Conservation (phyloP, 1,140 invertebrate species). For the Telenomus remus region DNA sequence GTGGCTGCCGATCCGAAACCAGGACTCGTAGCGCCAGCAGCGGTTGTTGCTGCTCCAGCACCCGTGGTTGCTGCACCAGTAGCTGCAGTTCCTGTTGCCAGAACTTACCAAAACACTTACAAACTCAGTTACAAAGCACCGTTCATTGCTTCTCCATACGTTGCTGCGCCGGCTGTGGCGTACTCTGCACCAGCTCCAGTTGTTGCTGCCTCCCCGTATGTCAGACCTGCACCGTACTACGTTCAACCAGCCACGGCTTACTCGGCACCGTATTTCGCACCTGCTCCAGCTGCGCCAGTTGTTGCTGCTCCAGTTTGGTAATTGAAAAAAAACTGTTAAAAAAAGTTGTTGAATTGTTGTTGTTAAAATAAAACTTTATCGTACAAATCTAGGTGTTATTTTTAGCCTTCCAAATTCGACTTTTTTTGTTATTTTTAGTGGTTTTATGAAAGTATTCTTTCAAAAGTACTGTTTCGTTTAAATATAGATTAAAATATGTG, state of each 20-base stretch:
- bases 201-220: constrained; percentile 1
- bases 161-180: not conserved
- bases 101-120: not conserved
- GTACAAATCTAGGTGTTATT: no score
- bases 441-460: no score
- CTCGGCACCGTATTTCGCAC: no score
- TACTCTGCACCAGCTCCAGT: constrained; percentile 3
- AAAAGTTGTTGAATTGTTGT: not conserved
- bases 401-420: no score
- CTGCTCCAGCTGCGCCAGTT: not conserved
- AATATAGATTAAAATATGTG: no score
- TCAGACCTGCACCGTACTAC: not conserved
- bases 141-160: not conserved
- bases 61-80: not conserved
- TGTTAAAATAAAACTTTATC: not conserved
- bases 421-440: no score
- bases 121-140: not conserved
- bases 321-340: not conserved
- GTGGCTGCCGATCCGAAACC: not conserved
- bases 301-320: not conserved
- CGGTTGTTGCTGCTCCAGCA: not conserved
- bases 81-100: not conserved
- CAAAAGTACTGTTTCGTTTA: no score
- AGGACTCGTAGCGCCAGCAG: not conserved
- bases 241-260: not conserved